Conservation (phyloP, 2,113 vertebrate species). For the Microtus pennsylvanicus region DNA sequence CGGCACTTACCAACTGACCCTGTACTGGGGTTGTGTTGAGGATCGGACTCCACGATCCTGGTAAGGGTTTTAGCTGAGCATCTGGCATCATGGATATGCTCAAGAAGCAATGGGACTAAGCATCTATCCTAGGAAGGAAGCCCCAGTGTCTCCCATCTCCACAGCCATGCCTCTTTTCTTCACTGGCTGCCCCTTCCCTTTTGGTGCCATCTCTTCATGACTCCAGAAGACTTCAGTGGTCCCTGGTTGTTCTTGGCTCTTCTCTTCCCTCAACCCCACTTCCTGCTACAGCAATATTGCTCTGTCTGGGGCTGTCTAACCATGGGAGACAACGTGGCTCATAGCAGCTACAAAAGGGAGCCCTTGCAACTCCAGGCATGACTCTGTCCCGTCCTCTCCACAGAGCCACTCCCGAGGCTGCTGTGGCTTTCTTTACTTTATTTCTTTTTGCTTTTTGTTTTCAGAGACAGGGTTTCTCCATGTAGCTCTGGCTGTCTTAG, state of each 20-base stretch:
- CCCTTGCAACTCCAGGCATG: background rate
- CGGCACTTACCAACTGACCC: background rate
- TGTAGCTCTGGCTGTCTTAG: background rate
- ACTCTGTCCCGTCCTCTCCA: fast-evolving
- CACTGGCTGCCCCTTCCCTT: background rate
- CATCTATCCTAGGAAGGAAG: background rate
- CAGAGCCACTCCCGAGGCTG: background rate
- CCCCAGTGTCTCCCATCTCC: background rate
- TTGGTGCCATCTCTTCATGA: background rate
- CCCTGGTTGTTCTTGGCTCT: background rate
- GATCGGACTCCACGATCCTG: background rate
- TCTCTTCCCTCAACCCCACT: too few species aligned
- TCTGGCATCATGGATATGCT: background rate
- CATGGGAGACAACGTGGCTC: fast-evolving
- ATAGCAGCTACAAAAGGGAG: background rate
- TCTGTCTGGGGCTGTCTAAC: background rate
- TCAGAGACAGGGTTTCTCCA: background rate
- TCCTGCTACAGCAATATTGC: fast-evolving
- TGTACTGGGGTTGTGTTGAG: background rate
- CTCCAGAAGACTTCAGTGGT: background rate
- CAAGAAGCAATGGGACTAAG: background rate
- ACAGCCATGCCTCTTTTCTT: background rate
- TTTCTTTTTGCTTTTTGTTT: background rate
- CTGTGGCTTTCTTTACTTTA: background rate
- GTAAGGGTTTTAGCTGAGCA: background rate